Percentiles rank a stretch among this genome's conserved stretches.
Conservation (phyloP, 2,888 invertebrate genomes). For the Torymus auratus region DNA sequence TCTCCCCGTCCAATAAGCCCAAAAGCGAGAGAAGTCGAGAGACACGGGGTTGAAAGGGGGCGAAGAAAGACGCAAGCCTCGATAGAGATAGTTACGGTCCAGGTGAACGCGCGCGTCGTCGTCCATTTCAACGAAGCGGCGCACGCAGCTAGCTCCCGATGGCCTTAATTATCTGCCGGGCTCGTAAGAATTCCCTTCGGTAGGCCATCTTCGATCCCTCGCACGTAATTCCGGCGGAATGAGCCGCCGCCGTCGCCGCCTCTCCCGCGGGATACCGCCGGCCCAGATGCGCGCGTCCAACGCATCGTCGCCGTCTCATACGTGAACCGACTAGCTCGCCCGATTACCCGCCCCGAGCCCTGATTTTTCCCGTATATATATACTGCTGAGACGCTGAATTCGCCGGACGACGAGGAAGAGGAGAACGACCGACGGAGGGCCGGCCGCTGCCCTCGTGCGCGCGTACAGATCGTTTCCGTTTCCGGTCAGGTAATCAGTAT, state of each 20-base stretch:
- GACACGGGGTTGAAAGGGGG: background rate
- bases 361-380: conserved; percentile 53
- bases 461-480: conserved; percentile 62
- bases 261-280: conserved; percentile 33
- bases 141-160: conserved; percentile 50
- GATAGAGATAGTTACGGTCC: background rate
- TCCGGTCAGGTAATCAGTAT: conserved; percentile 68
- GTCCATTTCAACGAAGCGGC: conserved; percentile 30
- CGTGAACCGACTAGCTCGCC: conserved; percentile 51
- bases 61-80: too few relatives aligned
- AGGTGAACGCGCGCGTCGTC: conserved; percentile 7
- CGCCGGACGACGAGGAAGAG: background rate
- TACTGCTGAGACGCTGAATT: conserved; percentile 11
- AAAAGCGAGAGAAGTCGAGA: background rate
- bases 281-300: conserved; percentile 35
- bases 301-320: conserved; percentile 21
- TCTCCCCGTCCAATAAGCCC: background rate
- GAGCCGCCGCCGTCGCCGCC: conserved; percentile 53
- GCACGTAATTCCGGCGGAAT: conserved; percentile 72
- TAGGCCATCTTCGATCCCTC: conserved; percentile 68
- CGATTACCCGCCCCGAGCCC: conserved; percentile 36
- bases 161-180: conserved; percentile 64
- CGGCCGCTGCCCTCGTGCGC: conserved; percentile 7
- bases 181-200: conserved; percentile 64
- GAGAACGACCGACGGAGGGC: background rate